These are phyloP conservation scores for Pogona vitticeps DNA, from an alignment of 2,113 vertebrate species.

Conservation along the genomic window DNA sequence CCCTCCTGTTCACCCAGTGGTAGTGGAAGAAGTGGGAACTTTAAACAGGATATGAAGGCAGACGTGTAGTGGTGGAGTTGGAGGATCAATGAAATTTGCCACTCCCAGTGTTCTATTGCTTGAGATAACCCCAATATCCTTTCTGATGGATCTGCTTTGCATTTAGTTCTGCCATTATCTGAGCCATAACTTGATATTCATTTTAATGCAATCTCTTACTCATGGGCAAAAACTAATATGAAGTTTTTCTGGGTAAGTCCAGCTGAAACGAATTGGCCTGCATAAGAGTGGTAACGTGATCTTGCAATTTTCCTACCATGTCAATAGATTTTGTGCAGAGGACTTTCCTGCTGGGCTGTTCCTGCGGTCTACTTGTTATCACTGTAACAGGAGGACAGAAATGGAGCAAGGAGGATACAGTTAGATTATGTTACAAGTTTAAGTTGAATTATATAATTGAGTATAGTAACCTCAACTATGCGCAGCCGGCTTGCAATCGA, in stretches of 20 bases:
- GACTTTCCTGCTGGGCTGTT: constrained; percentile 4
- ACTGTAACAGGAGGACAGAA: background rate
- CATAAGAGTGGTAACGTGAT: background rate
- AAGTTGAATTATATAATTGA: constrained; percentile 30
- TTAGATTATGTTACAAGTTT: constrained; percentile 38
- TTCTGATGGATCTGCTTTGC: too few relatives aligned
- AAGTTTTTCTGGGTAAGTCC: background rate
- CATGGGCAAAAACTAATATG: background rate
- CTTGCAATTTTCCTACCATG: background rate
- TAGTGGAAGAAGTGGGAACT: too few relatives aligned
- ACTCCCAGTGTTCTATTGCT: too few relatives aligned
- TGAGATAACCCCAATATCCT: too few relatives aligned
- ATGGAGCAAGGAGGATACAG: constrained; percentile 16
- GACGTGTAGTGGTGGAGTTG: too few relatives aligned
- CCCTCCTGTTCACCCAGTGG: too few relatives aligned
- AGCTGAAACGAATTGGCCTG: background rate
- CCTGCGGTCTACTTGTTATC: constrained; percentile 9
- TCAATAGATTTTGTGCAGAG: background rate
- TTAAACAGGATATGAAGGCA: too few relatives aligned
- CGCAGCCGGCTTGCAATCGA: constrained; percentile 37
- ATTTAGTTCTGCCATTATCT: too few relatives aligned
- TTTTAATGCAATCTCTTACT: too few relatives aligned
- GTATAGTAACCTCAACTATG: constrained; percentile 33
- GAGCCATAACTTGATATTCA: too few relatives aligned
- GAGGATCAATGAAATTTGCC: too few relatives aligned